Evolutionary conservation across 2,888 invertebrate species (phyloP).

Genomic region (Cephus pygmeus): DNA sequence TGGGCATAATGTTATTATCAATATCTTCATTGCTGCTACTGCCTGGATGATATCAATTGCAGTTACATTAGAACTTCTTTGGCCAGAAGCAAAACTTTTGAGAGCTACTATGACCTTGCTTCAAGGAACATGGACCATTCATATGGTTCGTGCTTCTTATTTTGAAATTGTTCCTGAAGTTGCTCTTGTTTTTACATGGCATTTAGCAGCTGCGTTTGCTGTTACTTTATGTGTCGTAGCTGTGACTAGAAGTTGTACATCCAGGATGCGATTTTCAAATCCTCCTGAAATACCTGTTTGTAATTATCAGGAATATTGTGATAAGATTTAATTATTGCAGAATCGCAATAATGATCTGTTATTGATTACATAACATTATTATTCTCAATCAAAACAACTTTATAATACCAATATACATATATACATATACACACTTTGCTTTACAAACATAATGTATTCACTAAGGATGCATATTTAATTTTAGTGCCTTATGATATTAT

Average conservation of each 20-base stretch:
- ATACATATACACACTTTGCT: no score
- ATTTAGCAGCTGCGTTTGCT: conserved; percentile 53
- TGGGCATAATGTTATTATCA: conserved; percentile 33
- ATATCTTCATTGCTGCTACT: conserved; percentile 43
- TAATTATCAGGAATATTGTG: conserved; percentile 40
- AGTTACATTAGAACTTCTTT: conserved; percentile 51
- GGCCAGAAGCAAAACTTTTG: conserved; percentile 55
- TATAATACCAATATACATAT: no score
- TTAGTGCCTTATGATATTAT: conserved; percentile 32
- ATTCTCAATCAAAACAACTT: no score
- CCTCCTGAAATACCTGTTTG: conserved; percentile 57
- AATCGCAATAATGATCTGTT: no score
- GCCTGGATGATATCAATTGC: conserved; percentile 52
- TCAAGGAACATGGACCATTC: conserved; percentile 57
- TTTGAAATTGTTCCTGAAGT: conserved; percentile 30
- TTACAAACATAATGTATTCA: no score
- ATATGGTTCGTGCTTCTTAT: conserved; percentile 50
- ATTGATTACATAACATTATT: no score
- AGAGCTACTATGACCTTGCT: conserved; percentile 50
- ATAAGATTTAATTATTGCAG: conserved; percentile 25
- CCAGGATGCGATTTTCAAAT: conserved; percentile 39
- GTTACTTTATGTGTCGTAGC: conserved; percentile 52
- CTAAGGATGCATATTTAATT: no score
- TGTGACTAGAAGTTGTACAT: conserved; percentile 49
- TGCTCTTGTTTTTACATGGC: conserved; percentile 54